Evolutionary conservation across 2,888 invertebrate species (phyloP).

Genomic region (Scelioninae gen. 1): DNA sequence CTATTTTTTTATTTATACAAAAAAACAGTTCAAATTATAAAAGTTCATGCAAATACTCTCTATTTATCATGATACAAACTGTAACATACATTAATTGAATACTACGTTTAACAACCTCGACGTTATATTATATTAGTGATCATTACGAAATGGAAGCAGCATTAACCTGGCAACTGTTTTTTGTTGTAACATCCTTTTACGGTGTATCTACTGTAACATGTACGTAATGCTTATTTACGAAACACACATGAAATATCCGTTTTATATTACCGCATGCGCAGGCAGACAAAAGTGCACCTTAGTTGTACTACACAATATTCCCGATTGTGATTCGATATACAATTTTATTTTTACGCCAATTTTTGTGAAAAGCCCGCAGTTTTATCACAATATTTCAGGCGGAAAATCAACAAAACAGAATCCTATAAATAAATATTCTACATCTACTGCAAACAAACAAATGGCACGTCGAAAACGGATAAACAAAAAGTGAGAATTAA

Average conservation of each 20-base stretch:
- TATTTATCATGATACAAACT: no score
- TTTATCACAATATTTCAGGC: slow-evolving; percentile 34
- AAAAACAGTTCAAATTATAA: no score
- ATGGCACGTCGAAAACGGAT: slow-evolving; percentile 10
- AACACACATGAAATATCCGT: slow-evolving; percentile 55
- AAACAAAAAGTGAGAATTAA: background rate
- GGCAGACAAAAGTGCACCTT: slow-evolving; percentile 36
- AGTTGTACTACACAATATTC: slow-evolving; percentile 40
- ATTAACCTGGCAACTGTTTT: slow-evolving; percentile 17
- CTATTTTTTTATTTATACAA: no score
- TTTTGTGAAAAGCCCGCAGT: slow-evolving; percentile 13
- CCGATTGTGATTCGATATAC: slow-evolving; percentile 33
- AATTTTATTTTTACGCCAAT: slow-evolving; percentile 27
- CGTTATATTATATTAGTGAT: slow-evolving; percentile 8
- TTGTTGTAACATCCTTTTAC: slow-evolving; percentile 27
- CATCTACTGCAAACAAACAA: slow-evolving; percentile 22
- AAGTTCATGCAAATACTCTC: no score
- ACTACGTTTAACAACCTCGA: background rate
- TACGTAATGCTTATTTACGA: slow-evolving; percentile 56
- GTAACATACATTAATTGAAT: no score
- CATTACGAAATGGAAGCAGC: slow-evolving; percentile 29
- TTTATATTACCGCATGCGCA: slow-evolving; percentile 37
- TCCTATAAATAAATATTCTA: slow-evolving; percentile 37
- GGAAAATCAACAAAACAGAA: slow-evolving; percentile 31
- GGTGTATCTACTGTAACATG: slow-evolving; percentile 40